These are phyloP conservation scores for Leuciscus idus DNA, from an alignment of 2,113 vertebrate species.

Conservation along the genomic window DNA sequence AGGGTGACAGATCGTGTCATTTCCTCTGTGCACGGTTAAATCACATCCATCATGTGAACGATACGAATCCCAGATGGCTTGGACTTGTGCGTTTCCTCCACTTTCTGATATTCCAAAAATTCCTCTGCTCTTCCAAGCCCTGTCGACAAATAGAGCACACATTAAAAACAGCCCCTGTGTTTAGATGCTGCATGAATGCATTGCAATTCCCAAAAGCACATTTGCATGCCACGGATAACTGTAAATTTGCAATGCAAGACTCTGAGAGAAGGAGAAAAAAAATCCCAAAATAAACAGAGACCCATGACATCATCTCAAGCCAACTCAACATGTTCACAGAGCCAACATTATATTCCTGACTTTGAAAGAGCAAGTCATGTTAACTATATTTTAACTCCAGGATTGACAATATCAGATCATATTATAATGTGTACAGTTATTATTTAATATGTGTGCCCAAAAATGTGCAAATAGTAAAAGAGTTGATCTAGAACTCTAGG, in stretches of 20 bases:
- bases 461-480: no score
- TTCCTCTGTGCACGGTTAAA: constrained; percentile 14
- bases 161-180: constrained; percentile 7
- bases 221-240: not conserved
- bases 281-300: constrained; percentile 26
- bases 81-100: constrained; percentile 27
- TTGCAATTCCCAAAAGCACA: not conserved
- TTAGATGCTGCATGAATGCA: not conserved
- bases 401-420: not conserved
- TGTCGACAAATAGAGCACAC: not conserved
- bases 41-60: constrained; percentile 13
- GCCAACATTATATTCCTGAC: not conserved
- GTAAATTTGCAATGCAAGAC: not conserved
- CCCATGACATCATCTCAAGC: constrained; percentile 35
- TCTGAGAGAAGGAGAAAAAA: not conserved
- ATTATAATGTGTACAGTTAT: not conserved
- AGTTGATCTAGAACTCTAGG: not conserved
- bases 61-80: constrained; percentile 35
- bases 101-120: not conserved
- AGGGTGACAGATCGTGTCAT: constrained; percentile 16
- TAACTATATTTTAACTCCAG: not conserved
- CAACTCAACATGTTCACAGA: constrained; percentile 21
- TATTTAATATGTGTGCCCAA: not conserved
- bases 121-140: not conserved
- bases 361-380: not conserved